These are phyloP conservation scores for Coptodon rendalli DNA, from an alignment of 2,113 vertebrate species.

Conservation along the genomic window DNA sequence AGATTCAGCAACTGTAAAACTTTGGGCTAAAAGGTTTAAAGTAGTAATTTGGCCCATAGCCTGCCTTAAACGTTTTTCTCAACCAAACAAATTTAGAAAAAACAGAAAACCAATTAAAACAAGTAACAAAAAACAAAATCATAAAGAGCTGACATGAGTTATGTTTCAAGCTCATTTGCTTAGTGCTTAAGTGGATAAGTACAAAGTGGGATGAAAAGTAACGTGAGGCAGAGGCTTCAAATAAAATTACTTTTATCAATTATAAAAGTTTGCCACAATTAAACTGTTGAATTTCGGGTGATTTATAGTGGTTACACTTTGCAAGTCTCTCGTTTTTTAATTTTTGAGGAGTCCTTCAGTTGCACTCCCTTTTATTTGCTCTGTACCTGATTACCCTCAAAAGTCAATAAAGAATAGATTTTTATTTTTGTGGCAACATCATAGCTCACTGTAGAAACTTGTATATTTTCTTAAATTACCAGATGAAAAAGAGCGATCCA, in stretches of 20 bases:
- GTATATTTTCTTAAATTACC: neutral
- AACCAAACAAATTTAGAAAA: neutral
- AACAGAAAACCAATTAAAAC: neutral
- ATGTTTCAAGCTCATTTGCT: neutral
- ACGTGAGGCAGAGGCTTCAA: neutral
- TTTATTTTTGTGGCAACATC: neutral
- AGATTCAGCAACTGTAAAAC: neutral
- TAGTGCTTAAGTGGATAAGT: neutral
- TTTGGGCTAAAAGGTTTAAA: neutral
- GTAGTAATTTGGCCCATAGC: neutral
- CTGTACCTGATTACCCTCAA: neutral
- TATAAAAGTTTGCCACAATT: neutral
- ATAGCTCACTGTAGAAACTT: neutral
- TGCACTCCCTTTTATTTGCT: neutral
- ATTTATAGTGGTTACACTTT: neutral
- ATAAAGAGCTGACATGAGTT: neutral
- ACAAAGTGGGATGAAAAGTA: neutral
- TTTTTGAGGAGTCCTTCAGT: neutral
- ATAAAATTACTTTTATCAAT: neutral
- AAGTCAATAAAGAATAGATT: neutral
- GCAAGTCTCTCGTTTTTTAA: neutral
- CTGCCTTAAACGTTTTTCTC: neutral
- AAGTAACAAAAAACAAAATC: neutral
- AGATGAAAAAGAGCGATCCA: neutral
- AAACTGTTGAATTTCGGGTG: accelerated